Conservation (phyloP, 2,797 vertebrate genomes). For the Chanos chanos region DNA sequence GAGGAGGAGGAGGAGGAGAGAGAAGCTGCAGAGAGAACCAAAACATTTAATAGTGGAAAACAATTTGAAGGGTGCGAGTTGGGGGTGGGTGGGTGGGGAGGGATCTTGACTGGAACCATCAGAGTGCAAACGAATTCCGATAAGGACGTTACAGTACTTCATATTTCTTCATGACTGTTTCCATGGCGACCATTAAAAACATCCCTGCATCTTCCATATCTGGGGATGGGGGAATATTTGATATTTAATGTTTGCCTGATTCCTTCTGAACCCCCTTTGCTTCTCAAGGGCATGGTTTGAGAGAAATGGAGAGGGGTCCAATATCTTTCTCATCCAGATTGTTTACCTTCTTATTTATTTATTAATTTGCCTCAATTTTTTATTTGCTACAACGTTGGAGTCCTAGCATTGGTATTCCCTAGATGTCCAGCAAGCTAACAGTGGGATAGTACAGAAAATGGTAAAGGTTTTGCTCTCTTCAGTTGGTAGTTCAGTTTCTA, state of each 20-base stretch:
- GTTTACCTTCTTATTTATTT: not conserved
- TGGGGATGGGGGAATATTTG: not conserved
- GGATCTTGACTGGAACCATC: not conserved
- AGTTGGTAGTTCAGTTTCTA: constrained; percentile 16
- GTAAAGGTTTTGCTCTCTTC: constrained; percentile 11
- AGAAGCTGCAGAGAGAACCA: not conserved
- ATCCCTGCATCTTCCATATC: not conserved
- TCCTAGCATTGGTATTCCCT: not conserved
- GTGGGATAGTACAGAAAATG: constrained; percentile 12
- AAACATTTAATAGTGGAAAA: constrained; percentile 4
- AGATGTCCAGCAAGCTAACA: too few species aligned
- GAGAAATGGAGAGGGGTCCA: not conserved
- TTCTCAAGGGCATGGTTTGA: not conserved
- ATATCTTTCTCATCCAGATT: constrained; percentile 6
- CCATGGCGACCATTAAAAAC: constrained; percentile 39
- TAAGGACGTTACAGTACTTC: constrained; percentile 23
- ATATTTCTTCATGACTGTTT: constrained; percentile 35
- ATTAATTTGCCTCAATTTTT: not conserved
- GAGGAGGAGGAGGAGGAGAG: not conserved
- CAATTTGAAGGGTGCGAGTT: too few species aligned
- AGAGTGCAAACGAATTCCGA: constrained; percentile 25
- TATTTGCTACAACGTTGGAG: not conserved
- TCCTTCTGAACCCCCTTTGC: not conserved
- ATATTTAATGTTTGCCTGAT: constrained; percentile 16
- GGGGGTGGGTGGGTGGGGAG: too few species aligned